Evolutionary conservation across 2,797 vertebrate species (phyloP).

Genomic region (Glossophaga mutica): DNA sequence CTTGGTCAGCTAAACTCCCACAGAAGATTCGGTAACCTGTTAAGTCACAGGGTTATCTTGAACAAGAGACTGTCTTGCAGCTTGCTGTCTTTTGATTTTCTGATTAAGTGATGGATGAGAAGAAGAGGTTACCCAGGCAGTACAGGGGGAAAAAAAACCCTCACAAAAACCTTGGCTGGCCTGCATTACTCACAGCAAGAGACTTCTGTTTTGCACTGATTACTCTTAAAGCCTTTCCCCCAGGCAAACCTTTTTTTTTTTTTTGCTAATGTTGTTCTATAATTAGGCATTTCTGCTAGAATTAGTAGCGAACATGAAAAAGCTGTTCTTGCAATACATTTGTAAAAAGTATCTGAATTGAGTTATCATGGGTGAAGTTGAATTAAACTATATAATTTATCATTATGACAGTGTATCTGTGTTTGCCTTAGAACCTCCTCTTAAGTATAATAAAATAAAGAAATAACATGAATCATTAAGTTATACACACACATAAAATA

Average conservation of each 20-base stretch:
- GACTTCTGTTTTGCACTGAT: neutral
- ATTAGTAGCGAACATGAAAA: constrained; percentile 12
- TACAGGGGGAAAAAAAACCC: neutral
- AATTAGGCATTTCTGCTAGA: constrained; percentile 35
- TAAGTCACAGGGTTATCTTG: neutral
- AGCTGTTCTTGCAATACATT: neutral
- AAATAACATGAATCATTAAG: neutral
- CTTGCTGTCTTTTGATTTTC: constrained; percentile 56
- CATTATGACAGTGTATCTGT: neutral
- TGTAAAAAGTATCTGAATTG: constrained; percentile 28
- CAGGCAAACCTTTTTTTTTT: neutral
- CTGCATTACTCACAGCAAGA: neutral
- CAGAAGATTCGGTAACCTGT: neutral
- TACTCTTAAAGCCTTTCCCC: neutral
- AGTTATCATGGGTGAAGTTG: constrained; percentile 5
- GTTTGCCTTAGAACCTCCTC: constrained; percentile 19
- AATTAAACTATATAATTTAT: constrained; percentile 41
- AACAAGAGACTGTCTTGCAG: neutral
- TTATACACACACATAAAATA: neutral
- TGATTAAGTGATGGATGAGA: constrained; percentile 44
- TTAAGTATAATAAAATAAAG: constrained; percentile 32
- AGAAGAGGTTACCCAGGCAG: neutral
- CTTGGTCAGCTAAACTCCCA: neutral
- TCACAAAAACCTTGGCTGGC: neutral
- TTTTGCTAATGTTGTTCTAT: neutral